Percentiles rank a stretch among this genome's conserved stretches.
These are phyloP conservation scores for Ramazzottius varieornatus DNA, from an alignment of 2,888 invertebrate species.

Conservation along the genomic window DNA sequence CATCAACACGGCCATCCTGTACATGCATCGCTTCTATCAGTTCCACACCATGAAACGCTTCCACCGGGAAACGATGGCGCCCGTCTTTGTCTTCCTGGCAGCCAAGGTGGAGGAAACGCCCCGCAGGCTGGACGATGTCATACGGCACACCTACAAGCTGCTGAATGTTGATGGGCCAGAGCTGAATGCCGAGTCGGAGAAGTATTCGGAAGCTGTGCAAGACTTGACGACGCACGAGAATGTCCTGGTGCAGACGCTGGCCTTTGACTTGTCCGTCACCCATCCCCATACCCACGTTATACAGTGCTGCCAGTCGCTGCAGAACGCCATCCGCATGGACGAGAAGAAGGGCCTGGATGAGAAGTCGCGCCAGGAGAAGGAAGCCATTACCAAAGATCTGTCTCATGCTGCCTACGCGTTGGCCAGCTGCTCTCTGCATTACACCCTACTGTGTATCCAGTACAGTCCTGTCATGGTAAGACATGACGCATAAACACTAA, in stretches of 20 bases:
- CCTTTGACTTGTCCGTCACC: background rate
- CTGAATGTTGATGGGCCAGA: background rate
- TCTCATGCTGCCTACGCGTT: background rate
- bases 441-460: background rate
- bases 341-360: too few relatives aligned
- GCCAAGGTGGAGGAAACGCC: background rate
- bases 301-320: background rate
- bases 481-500: too few relatives aligned
- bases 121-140: background rate
- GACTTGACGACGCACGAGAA: background rate
- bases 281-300: background rate
- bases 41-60: background rate
- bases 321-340: background rate
- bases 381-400: too few relatives aligned
- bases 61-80: background rate
- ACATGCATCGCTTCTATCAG: slow-evolving; percentile 3
- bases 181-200: background rate
- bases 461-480: background rate
- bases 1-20: slow-evolving; percentile 3
- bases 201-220: background rate
- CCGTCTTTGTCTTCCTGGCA: background rate
- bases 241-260: background rate
- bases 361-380: too few relatives aligned
- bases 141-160: background rate
- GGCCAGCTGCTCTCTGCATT: background rate